Conservation (phyloP, 2,113 vertebrate genomes). For the Capricornis sumatraensis region DNA sequence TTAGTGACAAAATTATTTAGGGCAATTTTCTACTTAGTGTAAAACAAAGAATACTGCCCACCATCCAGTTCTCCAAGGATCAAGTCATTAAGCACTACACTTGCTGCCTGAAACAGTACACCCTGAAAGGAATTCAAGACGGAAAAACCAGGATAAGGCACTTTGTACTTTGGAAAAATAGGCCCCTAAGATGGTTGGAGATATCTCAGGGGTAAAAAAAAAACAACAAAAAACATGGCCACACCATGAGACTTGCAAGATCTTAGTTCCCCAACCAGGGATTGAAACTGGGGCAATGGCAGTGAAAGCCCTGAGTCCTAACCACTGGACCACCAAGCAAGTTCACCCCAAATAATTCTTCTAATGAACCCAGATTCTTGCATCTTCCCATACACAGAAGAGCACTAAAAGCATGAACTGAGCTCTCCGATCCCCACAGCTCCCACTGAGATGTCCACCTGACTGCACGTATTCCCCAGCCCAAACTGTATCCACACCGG, state of each 20-base stretch:
- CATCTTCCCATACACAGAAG: not conserved
- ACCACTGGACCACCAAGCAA: not conserved
- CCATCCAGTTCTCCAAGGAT: not conserved
- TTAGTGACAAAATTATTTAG: not conserved
- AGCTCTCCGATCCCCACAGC: not conserved
- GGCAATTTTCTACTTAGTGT: not conserved
- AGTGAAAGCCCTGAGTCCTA: not conserved
- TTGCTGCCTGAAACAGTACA: not conserved
- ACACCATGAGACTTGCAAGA: not conserved
- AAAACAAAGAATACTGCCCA: not conserved
- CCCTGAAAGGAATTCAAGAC: not conserved
- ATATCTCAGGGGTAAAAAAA: not conserved
- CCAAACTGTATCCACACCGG: fast-evolving
- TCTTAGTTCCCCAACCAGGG: not conserved
- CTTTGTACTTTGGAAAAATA: not conserved
- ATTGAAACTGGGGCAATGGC: not conserved
- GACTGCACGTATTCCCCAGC: not conserved
- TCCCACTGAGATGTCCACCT: not conserved
- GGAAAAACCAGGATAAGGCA: not conserved
- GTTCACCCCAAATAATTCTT: fast-evolving
- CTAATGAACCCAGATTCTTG: not conserved
- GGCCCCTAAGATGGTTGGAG: not conserved
- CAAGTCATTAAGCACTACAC: not conserved
- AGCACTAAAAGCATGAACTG: not conserved
- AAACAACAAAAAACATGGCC: not conserved